A percentile compares a stretch with the other conserved stretches of the same genome.
Evolutionary conservation across 2,888 invertebrate genomes (phyloP).

Genomic region (Epinotia demarniana): DNA sequence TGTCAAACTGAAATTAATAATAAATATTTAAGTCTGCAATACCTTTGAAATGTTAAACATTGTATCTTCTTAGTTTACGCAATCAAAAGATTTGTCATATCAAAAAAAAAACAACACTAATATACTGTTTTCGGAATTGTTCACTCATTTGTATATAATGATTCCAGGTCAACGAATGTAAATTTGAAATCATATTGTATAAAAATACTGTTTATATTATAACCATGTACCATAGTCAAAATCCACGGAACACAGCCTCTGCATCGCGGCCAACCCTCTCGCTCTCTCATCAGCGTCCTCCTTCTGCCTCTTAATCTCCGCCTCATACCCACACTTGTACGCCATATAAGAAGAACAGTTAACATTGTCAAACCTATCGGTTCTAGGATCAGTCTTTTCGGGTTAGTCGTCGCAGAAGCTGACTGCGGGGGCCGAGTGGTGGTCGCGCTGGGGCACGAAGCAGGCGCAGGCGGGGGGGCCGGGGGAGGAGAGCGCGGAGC

Average conservation of each 20-base stretch:
- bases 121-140: too few species aligned
- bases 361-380: constrained; percentile 21
- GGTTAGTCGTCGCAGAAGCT: constrained; percentile 84
- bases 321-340: constrained; percentile 38
- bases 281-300: constrained; percentile 60
- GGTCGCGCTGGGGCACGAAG: constrained; percentile 75
- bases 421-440: constrained; percentile 86
- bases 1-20: too few species aligned
- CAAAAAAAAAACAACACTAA: too few species aligned
- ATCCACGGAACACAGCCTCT: constrained; percentile 58
- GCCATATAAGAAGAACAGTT: constrained; percentile 43
- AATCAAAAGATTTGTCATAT: too few species aligned
- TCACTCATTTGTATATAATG: too few species aligned
- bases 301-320: constrained; percentile 48
- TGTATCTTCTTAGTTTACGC: too few species aligned
- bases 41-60: too few species aligned
- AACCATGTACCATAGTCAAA: constrained; percentile 58
- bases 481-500: constrained; percentile 75
- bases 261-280: constrained; percentile 63
- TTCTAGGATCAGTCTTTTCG: constrained; percentile 46
- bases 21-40: too few species aligned
- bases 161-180: too few species aligned
- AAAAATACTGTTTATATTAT: constrained; percentile 5
- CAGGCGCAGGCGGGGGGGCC: constrained; percentile 78
- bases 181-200: too few species aligned